phyloP scores from a whole-genome alignment of 2,113 vertebrate genomes.

The Murina feae region DNA sequence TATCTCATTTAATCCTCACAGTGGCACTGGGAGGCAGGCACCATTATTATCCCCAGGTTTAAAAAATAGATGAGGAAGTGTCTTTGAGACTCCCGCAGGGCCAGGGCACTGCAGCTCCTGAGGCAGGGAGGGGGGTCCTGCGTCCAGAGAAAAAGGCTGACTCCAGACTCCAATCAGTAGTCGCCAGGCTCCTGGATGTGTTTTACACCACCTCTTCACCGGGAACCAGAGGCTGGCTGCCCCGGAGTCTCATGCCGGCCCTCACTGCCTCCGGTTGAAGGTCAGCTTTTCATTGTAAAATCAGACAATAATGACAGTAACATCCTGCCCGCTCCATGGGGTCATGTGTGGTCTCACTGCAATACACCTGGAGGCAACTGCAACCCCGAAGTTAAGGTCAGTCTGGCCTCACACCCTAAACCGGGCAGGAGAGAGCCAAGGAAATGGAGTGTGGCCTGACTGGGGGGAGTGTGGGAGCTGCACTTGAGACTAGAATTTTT shows the following conservation, averaged over 20 bases:
- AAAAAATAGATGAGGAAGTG: not conserved
- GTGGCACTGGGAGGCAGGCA: not conserved
- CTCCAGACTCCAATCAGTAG: not conserved
- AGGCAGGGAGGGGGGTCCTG: not conserved
- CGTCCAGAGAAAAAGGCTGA: not conserved
- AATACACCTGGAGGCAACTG: not conserved
- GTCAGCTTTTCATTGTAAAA: not conserved
- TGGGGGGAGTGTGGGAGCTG: rapidly evolving
- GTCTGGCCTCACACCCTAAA: not conserved
- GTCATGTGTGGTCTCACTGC: not conserved
- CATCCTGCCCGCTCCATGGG: rapidly evolving
- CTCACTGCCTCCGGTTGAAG: rapidly evolving
- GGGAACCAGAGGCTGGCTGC: not conserved
- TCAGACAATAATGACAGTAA: not conserved
- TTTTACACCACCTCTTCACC: not conserved
- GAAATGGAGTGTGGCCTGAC: not conserved
- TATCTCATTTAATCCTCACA: not conserved
- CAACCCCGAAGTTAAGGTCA: too few species aligned
- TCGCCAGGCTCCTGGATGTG: not conserved
- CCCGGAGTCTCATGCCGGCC: not conserved
- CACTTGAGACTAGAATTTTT: not conserved
- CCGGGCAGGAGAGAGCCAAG: not conserved
- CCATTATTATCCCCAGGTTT: not conserved
- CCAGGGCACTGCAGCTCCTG: not conserved
- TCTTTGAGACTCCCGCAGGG: not conserved